Evolutionary conservation across 2,797 vertebrate genomes (phyloP).

Genomic region (Lagorchestes hirsutus): DNA sequence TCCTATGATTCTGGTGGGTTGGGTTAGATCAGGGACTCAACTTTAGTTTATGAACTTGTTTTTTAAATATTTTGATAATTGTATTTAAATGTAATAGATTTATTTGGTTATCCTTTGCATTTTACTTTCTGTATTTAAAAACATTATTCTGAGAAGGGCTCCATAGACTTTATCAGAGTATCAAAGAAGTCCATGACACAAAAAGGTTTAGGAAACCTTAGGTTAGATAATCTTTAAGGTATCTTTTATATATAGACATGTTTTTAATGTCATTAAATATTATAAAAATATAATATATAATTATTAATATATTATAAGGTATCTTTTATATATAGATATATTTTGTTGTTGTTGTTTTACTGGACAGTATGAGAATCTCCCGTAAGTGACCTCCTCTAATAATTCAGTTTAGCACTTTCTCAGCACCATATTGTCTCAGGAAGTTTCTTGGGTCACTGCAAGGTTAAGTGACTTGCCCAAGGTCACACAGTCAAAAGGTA

Average conservation of each 20-base stretch:
- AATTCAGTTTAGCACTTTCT: not conserved
- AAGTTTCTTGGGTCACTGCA: not conserved
- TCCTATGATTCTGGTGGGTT: not conserved
- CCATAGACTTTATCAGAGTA: not conserved
- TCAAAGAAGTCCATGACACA: not conserved
- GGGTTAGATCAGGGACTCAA: not conserved
- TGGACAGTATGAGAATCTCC: not conserved
- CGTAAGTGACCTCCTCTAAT: not conserved
- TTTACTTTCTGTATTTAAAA: not conserved
- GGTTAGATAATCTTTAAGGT: not conserved
- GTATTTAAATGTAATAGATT: not conserved
- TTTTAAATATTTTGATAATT: not conserved
- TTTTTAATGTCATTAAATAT: no score
- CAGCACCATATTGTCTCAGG: not conserved
- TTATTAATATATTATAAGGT: no score
- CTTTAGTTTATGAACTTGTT: not conserved
- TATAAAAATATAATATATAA: no score
- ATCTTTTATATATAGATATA: no score
- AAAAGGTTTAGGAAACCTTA: not conserved
- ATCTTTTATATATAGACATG: no score
- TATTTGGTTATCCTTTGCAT: not conserved
- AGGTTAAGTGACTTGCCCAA: not conserved
- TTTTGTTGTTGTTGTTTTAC: no score
- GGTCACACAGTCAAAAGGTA: not conserved
- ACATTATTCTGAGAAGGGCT: not conserved